Conservation (phyloP, 1,140 invertebrate genomes). For the Ips typographus region DNA sequence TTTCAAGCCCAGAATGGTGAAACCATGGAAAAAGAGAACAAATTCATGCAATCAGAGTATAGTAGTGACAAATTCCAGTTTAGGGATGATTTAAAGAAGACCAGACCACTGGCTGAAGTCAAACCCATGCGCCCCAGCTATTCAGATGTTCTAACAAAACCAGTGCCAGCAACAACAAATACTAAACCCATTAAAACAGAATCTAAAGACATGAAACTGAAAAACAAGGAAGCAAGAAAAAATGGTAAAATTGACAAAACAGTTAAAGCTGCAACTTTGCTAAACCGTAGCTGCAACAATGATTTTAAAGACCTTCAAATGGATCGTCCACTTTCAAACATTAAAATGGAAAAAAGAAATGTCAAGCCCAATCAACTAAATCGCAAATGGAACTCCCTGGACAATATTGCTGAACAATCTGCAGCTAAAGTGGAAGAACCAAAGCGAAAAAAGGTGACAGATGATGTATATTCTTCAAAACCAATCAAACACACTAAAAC, state of each 20-base stretch:
- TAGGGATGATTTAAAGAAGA: slow-evolving; percentile 60
- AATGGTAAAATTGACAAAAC: slow-evolving; percentile 54
- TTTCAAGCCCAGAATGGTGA: slow-evolving; percentile 37
- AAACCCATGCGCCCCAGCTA: slow-evolving; percentile 82
- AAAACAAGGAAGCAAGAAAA: slow-evolving; percentile 51
- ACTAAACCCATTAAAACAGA: slow-evolving; percentile 54
- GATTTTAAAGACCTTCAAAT: slow-evolving; percentile 46
- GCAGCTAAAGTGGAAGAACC: slow-evolving; percentile 44
- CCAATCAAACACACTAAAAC: slow-evolving; percentile 48
- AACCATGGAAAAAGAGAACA: slow-evolving; percentile 31
- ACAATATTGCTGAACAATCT: slow-evolving; percentile 56
- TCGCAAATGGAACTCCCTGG: slow-evolving; percentile 60
- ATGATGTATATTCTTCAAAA: slow-evolving; percentile 53
- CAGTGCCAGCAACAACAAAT: slow-evolving; percentile 51
- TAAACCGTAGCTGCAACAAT: slow-evolving; percentile 46
- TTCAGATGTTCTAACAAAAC: slow-evolving; percentile 77
- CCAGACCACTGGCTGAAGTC: slow-evolving; percentile 77
- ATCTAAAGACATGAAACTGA: slow-evolving; percentile 51
- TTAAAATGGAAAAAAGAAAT: slow-evolving; percentile 40
- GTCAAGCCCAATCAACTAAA: slow-evolving; percentile 54
- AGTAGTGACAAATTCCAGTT: slow-evolving; percentile 47
- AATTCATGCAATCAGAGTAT: slow-evolving; percentile 29
- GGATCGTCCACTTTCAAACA: slow-evolving; percentile 41
- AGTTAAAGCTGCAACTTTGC: slow-evolving; percentile 51
- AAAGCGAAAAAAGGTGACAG: slow-evolving; percentile 53